Base-by-base conservation (phyloP, 2,888 invertebrate species). In the Eupithecia dodoneata region DNA sequence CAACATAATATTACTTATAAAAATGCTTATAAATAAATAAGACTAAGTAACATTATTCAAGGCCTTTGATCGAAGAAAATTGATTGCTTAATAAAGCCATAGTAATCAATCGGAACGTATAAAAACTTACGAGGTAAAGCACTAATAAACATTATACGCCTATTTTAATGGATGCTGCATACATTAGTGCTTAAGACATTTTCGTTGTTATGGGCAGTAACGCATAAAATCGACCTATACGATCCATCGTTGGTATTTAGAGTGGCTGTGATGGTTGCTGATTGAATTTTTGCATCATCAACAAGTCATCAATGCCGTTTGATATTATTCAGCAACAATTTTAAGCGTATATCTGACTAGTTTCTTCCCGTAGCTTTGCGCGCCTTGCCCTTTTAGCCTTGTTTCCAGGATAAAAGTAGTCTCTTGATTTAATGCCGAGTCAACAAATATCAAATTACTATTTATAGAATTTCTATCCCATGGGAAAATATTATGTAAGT, bases 181-280 rank as follows among this genome's bases (percentile, higher is more conserved):
- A 82, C 87, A 85, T 89, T 87, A 88, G 86, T 83, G 85, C 82
- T 83, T 86, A 86, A 88, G 89, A 89, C 84, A 87, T 88, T 88
- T 84, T 86, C 84, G 84, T 88, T 86, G 86, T 89, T 88, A 91
- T 89, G 89, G 86, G 87, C 83, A 84, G 85, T 85, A 81, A 85
- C 83, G 81, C 82, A 82, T 83, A 88, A 92, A 91, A 92, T 93
- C 91, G 92, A 93, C 92, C 91, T 90, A 90, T 45, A 74, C 49
- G 47, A 73, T 78, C 71, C 71, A 52, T 65, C 13, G 55, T 75
- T 69, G 67, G 55, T 65, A 73, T 70, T 45, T 30, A 47, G 45
- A 44, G 69, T 45, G 45, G 47, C 44, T 18, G 30, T 5, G 18
- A 70, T 70, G 67, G 67, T 69, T 69, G 45, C 47, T 70, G 18